phyloP scores from a whole-genome alignment of 1,140 invertebrate species.

The Nymphalis io region DNA sequence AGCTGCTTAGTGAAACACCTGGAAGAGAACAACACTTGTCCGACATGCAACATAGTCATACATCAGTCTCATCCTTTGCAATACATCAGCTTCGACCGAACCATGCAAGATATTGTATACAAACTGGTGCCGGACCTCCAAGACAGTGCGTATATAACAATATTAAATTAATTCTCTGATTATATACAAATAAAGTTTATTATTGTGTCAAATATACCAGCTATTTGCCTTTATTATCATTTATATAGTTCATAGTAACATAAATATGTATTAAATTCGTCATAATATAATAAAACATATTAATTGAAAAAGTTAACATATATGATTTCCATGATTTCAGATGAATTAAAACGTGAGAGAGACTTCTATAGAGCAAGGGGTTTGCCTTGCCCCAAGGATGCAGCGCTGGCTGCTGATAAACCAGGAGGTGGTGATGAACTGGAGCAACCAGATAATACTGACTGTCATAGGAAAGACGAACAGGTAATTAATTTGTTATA shows the following conservation, averaged over 20 bases:
- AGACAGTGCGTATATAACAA: conserved; percentile 84
- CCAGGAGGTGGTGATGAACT: conserved; percentile 83
- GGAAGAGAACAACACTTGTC: conserved; percentile 98
- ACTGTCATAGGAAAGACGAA: conserved; percentile 97
- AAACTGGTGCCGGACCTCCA: conserved; percentile 96
- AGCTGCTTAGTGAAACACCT: conserved; percentile 98
- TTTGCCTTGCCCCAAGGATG: conserved; percentile 93
- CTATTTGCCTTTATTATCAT: no score
- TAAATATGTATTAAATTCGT: no score
- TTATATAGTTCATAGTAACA: no score
- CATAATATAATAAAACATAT: no score
- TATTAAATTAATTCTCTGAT: neutral
- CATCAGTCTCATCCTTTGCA: conserved; percentile 98
- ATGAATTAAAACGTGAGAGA: conserved; percentile 92
- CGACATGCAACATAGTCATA: conserved; percentile 97
- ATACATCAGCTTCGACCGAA: conserved; percentile 98
- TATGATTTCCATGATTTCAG: conserved; percentile 70
- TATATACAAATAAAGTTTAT: no score
- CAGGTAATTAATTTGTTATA: conserved; percentile 83
- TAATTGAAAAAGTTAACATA: no score
- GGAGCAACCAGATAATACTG: conserved; percentile 91
- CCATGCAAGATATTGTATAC: conserved; percentile 99
- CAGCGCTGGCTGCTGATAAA: conserved; percentile 86
- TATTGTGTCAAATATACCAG: neutral
- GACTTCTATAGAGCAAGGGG: conserved; percentile 93